These are phyloP conservation scores for Tamias sibiricus DNA, from an alignment of 2,113 vertebrate species.

Conservation along the genomic window DNA sequence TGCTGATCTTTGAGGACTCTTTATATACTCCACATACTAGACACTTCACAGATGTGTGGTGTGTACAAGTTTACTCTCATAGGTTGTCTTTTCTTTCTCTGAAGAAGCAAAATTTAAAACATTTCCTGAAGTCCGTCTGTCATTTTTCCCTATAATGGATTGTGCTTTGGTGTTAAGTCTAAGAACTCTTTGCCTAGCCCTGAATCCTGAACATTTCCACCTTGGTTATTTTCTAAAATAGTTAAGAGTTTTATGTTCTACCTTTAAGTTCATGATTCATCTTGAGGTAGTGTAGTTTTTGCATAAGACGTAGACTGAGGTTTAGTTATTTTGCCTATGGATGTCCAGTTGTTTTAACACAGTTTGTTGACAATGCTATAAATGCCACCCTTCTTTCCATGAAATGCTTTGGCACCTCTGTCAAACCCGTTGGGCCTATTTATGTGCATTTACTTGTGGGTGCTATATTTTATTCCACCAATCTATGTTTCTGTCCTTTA, in stretches of 20 bases:
- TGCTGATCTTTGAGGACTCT: not conserved
- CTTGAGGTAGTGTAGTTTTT: not conserved
- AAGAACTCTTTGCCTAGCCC: too few species aligned
- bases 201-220: not conserved
- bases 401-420: not conserved
- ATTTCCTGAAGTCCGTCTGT: not conserved
- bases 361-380: not conserved
- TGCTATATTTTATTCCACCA: not conserved
- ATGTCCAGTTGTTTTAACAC: not conserved
- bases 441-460: not conserved
- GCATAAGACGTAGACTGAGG: not conserved
- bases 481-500: not conserved
- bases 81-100: not conserved
- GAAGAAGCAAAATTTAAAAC: not conserved
- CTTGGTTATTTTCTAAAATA: not conserved
- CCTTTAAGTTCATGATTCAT: not conserved
- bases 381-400: not conserved
- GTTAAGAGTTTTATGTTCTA: not conserved
- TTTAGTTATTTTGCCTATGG: not conserved
- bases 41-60: not conserved
- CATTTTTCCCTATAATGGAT: not conserved
- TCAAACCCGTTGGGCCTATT: not conserved
- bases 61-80: not conserved
- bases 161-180: too few species aligned
- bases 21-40: not conserved